Percentiles rank a stretch among this genome's conserved stretches.
These are phyloP conservation scores for Esox masquinongy DNA, from an alignment of 2,797 vertebrate species.

Conservation along the genomic window DNA sequence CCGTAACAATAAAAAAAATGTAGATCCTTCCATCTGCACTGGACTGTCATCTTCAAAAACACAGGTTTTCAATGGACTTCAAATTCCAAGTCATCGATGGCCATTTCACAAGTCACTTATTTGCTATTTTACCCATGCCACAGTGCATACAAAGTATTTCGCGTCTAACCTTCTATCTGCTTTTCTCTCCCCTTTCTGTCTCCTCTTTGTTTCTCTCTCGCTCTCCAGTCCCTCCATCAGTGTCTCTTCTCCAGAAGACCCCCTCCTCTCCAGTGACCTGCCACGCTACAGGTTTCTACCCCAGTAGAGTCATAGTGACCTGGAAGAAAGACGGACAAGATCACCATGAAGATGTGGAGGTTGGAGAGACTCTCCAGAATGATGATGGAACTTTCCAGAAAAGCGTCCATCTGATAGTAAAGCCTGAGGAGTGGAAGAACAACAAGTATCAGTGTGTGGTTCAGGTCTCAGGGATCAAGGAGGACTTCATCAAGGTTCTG, in stretches of 20 bases:
- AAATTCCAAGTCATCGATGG: too few species aligned
- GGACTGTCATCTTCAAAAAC: too few species aligned
- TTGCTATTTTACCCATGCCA: too few species aligned
- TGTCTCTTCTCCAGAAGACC: constrained; percentile 39
- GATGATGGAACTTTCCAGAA: constrained; percentile 63
- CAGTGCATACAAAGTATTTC: too few species aligned
- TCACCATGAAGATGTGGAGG: constrained; percentile 38
- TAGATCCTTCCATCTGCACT: too few species aligned
- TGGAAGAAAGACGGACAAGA: constrained; percentile 50
- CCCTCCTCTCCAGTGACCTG: constrained; percentile 44
- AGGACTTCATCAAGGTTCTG: constrained; percentile 22
- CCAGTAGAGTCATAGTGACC: constrained; percentile 36
- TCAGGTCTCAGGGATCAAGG: constrained; percentile 39
- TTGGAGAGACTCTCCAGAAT: constrained; percentile 53
- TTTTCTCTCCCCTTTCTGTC: not conserved
- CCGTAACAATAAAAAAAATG: too few species aligned
- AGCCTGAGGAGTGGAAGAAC: constrained; percentile 32
- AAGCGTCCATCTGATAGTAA: constrained; percentile 30
- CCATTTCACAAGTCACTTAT: too few species aligned
- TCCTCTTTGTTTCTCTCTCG: not conserved
- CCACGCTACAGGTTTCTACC: constrained; percentile 62
- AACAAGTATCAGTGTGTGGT: constrained; percentile 52
- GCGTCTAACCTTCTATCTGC: not conserved
- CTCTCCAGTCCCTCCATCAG: constrained; percentile 36
- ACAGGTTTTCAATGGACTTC: too few species aligned